These are phyloP conservation scores for Mythimna impura DNA, from an alignment of 2,888 invertebrate species.

Conservation along the genomic window DNA sequence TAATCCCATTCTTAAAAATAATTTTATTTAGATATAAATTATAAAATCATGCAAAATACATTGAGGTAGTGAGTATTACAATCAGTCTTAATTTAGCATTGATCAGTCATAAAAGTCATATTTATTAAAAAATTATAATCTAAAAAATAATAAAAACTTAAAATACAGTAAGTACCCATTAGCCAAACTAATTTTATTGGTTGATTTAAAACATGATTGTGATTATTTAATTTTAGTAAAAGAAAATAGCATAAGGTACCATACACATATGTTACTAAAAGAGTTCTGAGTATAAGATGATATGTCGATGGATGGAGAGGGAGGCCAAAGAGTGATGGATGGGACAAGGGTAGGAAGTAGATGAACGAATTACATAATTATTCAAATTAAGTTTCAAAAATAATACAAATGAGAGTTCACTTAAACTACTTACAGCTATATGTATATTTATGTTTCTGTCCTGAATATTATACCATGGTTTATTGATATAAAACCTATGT, in stretches of 20 bases:
- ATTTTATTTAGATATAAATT: slow-evolving; percentile 47
- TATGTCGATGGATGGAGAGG: too few species aligned
- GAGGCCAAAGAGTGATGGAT: too few species aligned
- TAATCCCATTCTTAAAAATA: slow-evolving; percentile 10
- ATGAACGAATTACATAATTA: background rate
- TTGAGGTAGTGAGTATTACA: slow-evolving; percentile 66
- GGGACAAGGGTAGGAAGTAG: too few species aligned
- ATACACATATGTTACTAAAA: background rate
- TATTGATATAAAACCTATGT: background rate
- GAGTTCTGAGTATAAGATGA: too few species aligned
- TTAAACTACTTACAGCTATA: slow-evolving; percentile 5
- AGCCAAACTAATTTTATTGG: background rate
- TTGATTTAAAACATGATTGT: background rate
- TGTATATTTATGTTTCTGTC: slow-evolving; percentile 11
- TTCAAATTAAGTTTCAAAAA: background rate
- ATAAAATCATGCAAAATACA: slow-evolving; percentile 42
- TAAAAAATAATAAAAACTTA: slow-evolving; percentile 32
- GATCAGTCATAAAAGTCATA: slow-evolving; percentile 20
- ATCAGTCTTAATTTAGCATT: slow-evolving; percentile 63
- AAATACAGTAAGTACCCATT: slow-evolving; percentile 33
- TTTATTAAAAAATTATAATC: background rate
- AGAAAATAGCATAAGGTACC: background rate
- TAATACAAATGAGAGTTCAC: slow-evolving; percentile 1
- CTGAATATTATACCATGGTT: slow-evolving; percentile 25
- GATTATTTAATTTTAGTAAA: background rate